Evolutionary conservation across 2,113 vertebrate genomes (phyloP).

Genomic region (Alligator sinensis): DNA sequence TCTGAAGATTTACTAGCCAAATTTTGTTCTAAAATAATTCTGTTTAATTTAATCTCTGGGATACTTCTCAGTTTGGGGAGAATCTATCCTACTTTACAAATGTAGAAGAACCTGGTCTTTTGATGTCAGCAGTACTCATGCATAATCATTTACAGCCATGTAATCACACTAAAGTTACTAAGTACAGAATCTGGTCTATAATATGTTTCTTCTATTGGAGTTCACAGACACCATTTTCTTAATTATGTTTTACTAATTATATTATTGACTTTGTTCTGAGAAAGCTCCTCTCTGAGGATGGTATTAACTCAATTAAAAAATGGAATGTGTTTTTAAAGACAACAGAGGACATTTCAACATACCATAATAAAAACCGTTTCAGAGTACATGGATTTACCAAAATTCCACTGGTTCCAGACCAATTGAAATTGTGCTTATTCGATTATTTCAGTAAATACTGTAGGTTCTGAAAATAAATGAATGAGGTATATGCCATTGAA

Average conservation of each 20-base stretch:
- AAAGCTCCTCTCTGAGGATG: conserved; percentile 24
- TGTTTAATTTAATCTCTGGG: background rate
- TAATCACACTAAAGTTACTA: background rate
- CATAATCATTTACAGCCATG: background rate
- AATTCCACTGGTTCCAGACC: background rate
- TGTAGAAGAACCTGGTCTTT: background rate
- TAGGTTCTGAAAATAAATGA: background rate
- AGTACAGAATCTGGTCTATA: background rate
- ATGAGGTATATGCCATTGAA: background rate
- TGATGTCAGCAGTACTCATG: accelerated
- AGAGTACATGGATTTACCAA: background rate
- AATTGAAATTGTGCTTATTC: background rate
- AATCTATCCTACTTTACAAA: background rate
- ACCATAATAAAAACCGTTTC: background rate
- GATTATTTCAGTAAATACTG: background rate
- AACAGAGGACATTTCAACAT: background rate
- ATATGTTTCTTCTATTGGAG: background rate
- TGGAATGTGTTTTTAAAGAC: background rate
- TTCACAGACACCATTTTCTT: background rate
- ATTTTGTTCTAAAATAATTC: background rate
- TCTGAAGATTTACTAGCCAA: accelerated
- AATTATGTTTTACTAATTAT: conserved; percentile 54
- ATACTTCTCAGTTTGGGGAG: too few species aligned
- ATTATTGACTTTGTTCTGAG: conserved; percentile 44
- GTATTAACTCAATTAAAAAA: conserved; percentile 38